phyloP scores from a whole-genome alignment of 2,888 invertebrate genomes.

The Agonopterix arenella region DNA sequence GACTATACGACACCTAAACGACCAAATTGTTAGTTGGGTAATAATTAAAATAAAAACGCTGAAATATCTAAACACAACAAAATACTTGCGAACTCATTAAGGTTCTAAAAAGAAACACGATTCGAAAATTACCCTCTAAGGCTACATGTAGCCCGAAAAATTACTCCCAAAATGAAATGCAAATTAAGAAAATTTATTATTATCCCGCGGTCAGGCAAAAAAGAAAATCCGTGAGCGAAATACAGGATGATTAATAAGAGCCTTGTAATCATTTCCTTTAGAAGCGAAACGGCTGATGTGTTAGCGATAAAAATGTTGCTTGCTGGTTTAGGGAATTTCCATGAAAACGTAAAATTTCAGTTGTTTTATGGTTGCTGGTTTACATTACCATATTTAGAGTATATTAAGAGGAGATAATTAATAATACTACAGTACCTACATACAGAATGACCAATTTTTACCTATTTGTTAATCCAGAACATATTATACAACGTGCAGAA shows the following conservation, averaged over 20 bases:
- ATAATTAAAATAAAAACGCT: neutral
- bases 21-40: too few species aligned
- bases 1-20: too few species aligned
- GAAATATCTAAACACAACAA: neutral
- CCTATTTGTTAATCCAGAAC: too few species aligned
- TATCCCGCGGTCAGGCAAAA: slow-evolving; percentile 54
- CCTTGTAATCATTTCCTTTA: slow-evolving; percentile 20
- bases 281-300: slow-evolving; percentile 20
- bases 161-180: slow-evolving; percentile 59
- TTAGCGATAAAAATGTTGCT: too few species aligned
- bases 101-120: slow-evolving; percentile 16
- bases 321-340: too few species aligned
- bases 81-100: slow-evolving; percentile 23
- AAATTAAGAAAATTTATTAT: slow-evolving; percentile 70
- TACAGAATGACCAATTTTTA: too few species aligned
- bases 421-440: too few species aligned
- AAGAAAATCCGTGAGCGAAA: slow-evolving; percentile 34
- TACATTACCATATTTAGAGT: too few species aligned
- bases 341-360: too few species aligned
- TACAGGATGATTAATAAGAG: slow-evolving; percentile 58
- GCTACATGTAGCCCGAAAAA: slow-evolving; percentile 37
- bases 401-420: too few species aligned
- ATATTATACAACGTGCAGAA: too few species aligned
- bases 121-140: slow-evolving; percentile 35
- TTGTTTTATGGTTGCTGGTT: too few species aligned